Evolutionary conservation across 2,888 invertebrate species (phyloP), one percentile per base, ranked within the genome.

Genomic region (Mythimna albipuncta): DNA sequence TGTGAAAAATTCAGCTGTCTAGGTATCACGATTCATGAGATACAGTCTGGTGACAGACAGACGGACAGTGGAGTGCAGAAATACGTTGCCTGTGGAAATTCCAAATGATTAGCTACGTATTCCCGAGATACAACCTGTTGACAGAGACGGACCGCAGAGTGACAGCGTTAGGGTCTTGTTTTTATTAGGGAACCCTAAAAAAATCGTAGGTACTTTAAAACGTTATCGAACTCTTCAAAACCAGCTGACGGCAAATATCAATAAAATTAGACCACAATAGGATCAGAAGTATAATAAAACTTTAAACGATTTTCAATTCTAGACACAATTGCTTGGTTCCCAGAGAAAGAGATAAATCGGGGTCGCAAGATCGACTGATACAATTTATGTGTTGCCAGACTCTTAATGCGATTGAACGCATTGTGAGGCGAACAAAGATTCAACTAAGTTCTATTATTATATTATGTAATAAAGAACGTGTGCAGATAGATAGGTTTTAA

Each of bases 331-430:
- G 77, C 74, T 82, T 65, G 84, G 81, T 77, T 84, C 73, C 77
- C 65, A 70, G 32, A 73, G 73, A 77, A 77, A 67, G 75, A 87
- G 85, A 88, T 87, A 88, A 88, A 89, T 89, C 77, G 79, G 67
- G 81, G 82, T 83, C 82, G 80, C 59, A 82, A 86, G 84, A 86
- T 88, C 85, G 87, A 86, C 82, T 83, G 88, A 87, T 88, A 88
- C 89, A 90, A 91, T 91, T 92, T 92, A 92, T 91, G 88, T 89
- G 84, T 80, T 79, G 87, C 82, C 87, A 76, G 79, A 57, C 69
- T 69, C 81, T 81, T 89, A 91, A 91, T 91, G 89, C 91, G 89
- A 92, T 91, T 91, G 90, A 84, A 89, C 79, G 86, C 87, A 87
- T 87, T 87, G 85, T 83, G 77, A 44, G 44, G 54, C 72, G 76